phyloP scores from a whole-genome alignment of 2,888 invertebrate species.

The Drosophila kambysellisi region DNA sequence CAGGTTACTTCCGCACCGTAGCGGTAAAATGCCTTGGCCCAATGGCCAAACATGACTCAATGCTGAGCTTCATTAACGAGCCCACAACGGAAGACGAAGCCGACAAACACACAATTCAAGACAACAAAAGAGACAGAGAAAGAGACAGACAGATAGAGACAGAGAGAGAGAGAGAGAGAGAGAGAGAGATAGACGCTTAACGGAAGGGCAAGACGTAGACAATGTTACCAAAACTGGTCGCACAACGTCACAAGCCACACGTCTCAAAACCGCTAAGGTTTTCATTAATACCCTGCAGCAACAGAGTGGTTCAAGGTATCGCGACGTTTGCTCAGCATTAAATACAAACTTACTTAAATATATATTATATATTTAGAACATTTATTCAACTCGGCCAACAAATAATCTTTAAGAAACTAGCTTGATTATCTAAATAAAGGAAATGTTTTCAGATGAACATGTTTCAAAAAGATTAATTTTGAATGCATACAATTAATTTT shows the following conservation, averaged over 20 bases:
- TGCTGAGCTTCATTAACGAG: slow-evolving; percentile 66
- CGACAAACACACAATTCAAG: slow-evolving; percentile 30
- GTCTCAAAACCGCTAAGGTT: slow-evolving; percentile 33
- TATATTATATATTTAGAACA: not conserved
- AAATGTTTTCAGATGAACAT: not conserved
- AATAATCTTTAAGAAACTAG: not conserved
- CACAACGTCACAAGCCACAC: slow-evolving; percentile 59
- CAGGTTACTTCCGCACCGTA: slow-evolving; percentile 69
- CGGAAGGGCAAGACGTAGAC: slow-evolving; percentile 37
- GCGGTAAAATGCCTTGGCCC: slow-evolving; percentile 73
- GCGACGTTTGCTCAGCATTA: not conserved
- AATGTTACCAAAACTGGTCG: slow-evolving; percentile 69
- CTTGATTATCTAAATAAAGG: not conserved
- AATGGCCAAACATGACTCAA: slow-evolving; percentile 68
- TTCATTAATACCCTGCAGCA: slow-evolving; percentile 47
- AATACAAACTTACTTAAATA: not conserved
- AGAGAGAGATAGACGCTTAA: slow-evolving; percentile 1
- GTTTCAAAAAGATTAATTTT: not conserved
- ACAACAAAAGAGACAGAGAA: slow-evolving; percentile 13
- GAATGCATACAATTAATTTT: not conserved
- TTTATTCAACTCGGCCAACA: not conserved
- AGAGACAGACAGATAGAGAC: not conserved
- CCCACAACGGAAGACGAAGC: slow-evolving; percentile 56
- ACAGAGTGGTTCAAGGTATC: not conserved
- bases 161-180: slow-evolving; percentile 8